Evolutionary conservation across 1,140 invertebrate genomes (phyloP).

Genomic region (Drosophila biarmipes): DNA sequence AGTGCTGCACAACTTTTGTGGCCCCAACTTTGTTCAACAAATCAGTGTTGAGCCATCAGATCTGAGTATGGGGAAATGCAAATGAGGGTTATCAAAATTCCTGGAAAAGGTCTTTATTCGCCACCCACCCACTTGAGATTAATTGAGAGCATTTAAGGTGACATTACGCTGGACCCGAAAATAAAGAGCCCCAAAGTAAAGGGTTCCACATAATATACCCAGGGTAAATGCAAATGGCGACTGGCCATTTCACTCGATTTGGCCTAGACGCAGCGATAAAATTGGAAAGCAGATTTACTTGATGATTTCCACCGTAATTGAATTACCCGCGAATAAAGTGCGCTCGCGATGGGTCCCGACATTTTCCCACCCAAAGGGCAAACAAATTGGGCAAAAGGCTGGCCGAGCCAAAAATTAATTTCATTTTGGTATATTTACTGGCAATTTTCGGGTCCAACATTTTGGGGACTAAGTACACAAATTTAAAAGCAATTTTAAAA

Average conservation of each 20-base stretch:
- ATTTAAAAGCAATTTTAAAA: conserved; percentile 61
- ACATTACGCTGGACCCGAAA: conserved; percentile 65
- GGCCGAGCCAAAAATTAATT: conserved; percentile 26
- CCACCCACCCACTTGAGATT: conserved; percentile 28
- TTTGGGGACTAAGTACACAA: conserved; percentile 47
- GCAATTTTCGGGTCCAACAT: conserved; percentile 19
- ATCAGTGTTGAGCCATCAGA: conserved; percentile 20
- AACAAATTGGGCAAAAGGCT: conserved; percentile 19
- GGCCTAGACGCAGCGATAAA: conserved; percentile 25
- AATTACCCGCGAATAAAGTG: conserved; percentile 69
- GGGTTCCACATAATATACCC: conserved; percentile 11
- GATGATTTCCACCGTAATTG: conserved; percentile 70
- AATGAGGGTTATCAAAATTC: conserved; percentile 46
- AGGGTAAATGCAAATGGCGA: no score
- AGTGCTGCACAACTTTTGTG: conserved; percentile 51
- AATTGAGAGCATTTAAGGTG: conserved; percentile 73
- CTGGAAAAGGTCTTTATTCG: conserved; percentile 24
- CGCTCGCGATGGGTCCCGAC: conserved; percentile 50
- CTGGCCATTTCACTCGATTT: conserved; percentile 39
- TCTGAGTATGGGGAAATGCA: conserved; percentile 31
- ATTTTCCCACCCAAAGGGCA: conserved; percentile 8
- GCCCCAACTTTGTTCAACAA: conserved; percentile 47
- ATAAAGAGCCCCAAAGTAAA: conserved; percentile 8
- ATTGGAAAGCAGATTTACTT: conserved; percentile 66
- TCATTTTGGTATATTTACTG: conserved; percentile 32